Conservation (phyloP, 2,797 vertebrate species). For the Rhincodon typus region DNA sequence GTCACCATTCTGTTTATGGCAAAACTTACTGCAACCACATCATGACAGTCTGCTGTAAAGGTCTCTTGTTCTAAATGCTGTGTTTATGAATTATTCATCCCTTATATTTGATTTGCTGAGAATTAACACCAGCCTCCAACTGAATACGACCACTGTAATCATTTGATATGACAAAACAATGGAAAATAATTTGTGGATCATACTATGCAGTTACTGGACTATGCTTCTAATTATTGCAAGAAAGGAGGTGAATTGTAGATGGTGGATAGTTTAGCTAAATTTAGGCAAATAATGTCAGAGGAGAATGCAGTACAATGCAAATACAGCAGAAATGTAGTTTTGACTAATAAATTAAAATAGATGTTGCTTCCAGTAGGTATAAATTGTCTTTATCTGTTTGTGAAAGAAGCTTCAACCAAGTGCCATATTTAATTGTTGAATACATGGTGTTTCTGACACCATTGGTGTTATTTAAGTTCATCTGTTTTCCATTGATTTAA, state of each 20-base stretch:
- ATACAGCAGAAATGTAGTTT: background rate
- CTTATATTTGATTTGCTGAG: background rate
- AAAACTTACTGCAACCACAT: background rate
- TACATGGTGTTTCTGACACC: background rate
- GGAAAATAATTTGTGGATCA: background rate
- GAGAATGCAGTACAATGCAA: background rate
- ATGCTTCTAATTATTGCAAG: background rate
- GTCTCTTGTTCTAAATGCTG: too few relatives aligned
- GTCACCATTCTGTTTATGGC: background rate
- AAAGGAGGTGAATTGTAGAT: background rate
- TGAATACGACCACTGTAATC: background rate
- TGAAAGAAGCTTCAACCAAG: background rate
- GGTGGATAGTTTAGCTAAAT: background rate
- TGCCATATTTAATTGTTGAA: background rate
- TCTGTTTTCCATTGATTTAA: background rate
- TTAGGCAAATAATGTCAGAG: background rate
- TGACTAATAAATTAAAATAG: background rate
- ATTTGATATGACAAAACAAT: background rate
- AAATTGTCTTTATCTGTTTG: background rate
- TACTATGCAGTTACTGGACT: background rate
- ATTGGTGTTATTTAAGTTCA: background rate
- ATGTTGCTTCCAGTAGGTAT: background rate
- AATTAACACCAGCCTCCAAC: background rate
- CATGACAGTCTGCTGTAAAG: too few relatives aligned
- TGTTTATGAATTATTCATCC: background rate